A percentile compares a stretch with the other conserved stretches of the same genome.
Evolutionary conservation across 2,113 vertebrate species (phyloP).

Genomic region (Alligator mississippiensis): DNA sequence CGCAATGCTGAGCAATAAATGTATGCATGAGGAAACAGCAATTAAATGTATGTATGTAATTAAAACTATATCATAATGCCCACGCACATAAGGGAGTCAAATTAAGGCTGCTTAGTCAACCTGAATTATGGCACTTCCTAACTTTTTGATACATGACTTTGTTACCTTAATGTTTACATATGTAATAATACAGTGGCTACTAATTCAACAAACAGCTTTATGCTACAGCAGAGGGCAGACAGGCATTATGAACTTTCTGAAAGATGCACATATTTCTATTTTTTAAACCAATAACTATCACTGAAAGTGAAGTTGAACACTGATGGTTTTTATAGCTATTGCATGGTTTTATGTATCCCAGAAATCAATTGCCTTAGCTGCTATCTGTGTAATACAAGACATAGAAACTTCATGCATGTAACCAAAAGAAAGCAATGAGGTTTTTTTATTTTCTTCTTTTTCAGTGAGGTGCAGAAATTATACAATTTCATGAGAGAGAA

Average conservation of each 20-base stretch:
- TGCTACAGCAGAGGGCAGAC: accelerated
- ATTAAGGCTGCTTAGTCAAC: not conserved
- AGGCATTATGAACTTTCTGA: not conserved
- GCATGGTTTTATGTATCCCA: not conserved
- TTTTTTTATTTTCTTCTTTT: not conserved
- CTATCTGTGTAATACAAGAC: not conserved
- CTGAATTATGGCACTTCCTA: not conserved
- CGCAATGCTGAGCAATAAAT: not conserved
- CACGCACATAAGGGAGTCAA: not conserved
- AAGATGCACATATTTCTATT: not conserved
- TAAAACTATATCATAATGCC: not conserved
- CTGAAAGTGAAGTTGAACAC: not conserved
- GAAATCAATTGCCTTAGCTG: not conserved
- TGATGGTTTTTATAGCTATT: not conserved
- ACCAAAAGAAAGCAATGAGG: not conserved
- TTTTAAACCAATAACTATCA: not conserved
- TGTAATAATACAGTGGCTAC: not conserved
- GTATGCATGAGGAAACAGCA: not conserved
- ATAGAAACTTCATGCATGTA: accelerated
- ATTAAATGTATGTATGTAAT: not conserved
- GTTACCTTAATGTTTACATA: not conserved
- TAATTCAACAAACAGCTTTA: not conserved
- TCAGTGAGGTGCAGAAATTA: not conserved
- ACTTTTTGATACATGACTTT: not conserved
- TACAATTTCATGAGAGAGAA: not conserved